phyloP scores from a whole-genome alignment of 2,888 invertebrate species.

The Thymelicus lineola region DNA sequence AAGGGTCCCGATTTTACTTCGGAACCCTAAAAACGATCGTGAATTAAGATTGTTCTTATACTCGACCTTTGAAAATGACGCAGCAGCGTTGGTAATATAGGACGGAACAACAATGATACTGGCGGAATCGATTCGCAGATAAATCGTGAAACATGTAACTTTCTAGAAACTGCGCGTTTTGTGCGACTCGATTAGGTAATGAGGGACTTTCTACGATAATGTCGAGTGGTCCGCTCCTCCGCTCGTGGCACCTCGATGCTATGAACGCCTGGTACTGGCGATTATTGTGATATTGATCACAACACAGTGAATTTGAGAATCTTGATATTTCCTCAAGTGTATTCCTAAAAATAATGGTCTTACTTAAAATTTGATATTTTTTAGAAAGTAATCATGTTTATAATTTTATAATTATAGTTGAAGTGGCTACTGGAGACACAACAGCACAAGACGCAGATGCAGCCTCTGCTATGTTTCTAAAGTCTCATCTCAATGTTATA shows the following conservation, averaged over 20 bases:
- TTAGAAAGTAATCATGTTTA: too few species aligned
- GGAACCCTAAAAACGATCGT: background rate
- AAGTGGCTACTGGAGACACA: too few species aligned
- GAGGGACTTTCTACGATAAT: constrained; percentile 24
- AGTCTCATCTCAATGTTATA: too few species aligned
- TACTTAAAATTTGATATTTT: too few species aligned
- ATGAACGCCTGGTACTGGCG: constrained; percentile 13
- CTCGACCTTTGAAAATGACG: background rate
- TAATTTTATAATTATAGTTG: too few species aligned
- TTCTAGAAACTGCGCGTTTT: constrained; percentile 29
- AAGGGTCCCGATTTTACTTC: too few species aligned
- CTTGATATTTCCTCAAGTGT: too few species aligned
- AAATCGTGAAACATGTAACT: constrained; percentile 11
- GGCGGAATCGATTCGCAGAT: constrained; percentile 2
- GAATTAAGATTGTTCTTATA: background rate
- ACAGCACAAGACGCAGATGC: too few species aligned
- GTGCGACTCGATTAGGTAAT: constrained; percentile 30
- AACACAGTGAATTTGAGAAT: too few species aligned
- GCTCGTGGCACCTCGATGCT: background rate
- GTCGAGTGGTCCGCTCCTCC: constrained; percentile 4
- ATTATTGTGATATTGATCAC: background rate
- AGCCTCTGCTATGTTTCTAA: too few species aligned
- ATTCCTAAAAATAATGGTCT: too few species aligned
- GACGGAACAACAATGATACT: background rate
- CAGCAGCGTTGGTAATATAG: background rate